Conservation (phyloP, 2,797 vertebrate species). For the Sebastes goodei region DNA sequence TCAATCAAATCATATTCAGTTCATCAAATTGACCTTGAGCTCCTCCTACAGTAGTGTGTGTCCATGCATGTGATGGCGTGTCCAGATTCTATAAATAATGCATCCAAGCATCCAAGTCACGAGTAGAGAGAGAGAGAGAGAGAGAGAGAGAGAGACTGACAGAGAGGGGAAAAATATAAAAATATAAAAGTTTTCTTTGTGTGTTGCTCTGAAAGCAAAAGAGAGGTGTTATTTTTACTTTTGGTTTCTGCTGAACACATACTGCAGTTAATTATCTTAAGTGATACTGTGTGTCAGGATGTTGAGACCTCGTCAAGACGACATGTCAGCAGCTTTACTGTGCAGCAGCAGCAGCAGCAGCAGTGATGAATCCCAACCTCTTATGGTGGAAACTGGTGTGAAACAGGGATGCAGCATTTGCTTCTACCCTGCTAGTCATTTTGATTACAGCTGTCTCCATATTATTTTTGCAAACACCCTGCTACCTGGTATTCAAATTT, state of each 20-base stretch:
- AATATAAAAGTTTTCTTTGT: not conserved
- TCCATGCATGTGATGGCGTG: not conserved
- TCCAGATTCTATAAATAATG: conserved; percentile 28
- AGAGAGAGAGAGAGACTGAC: not conserved
- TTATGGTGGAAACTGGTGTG: not conserved
- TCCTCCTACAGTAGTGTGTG: conserved; percentile 6
- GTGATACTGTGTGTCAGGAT: not conserved
- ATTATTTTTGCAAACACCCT: not conserved
- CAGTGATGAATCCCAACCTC: not conserved
- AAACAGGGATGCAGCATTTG: not conserved
- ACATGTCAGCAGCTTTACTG: not conserved
- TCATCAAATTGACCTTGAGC: conserved; percentile 55
- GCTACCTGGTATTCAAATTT: not conserved
- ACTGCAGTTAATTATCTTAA: not conserved
- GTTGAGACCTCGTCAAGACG: not conserved
- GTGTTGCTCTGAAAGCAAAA: not conserved
- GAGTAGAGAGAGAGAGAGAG: not conserved
- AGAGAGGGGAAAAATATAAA: too few relatives aligned
- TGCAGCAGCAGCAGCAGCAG: not conserved
- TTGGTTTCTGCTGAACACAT: not conserved
- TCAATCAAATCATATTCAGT: conserved; percentile 46
- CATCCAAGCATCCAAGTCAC: conserved; percentile 2
- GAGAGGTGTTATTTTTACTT: not conserved
- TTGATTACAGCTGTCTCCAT: not conserved
- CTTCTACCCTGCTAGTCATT: not conserved